phyloP scores from a whole-genome alignment of 2,113 vertebrate species.

The Nothobranchius furzeri region DNA sequence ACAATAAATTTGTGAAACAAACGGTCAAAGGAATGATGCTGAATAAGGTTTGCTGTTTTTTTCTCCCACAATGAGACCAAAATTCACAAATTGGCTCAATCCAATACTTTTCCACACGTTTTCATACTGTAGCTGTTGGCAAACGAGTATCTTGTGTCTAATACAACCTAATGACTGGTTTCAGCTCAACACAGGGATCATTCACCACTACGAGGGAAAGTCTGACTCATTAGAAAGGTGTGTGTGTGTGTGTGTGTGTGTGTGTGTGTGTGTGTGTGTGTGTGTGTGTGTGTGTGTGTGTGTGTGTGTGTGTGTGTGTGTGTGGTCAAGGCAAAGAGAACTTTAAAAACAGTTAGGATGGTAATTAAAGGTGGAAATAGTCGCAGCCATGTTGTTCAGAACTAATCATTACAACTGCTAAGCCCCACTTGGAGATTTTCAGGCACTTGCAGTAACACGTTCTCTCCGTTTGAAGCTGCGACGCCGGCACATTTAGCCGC shows the following conservation, averaged over 20 bases:
- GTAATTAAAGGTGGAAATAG: constrained; percentile 1
- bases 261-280: too few relatives aligned
- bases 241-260: too few relatives aligned
- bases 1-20: too few relatives aligned
- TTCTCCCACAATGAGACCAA: not conserved
- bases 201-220: not conserved
- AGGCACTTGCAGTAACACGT: constrained; percentile 45
- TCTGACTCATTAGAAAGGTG: not conserved
- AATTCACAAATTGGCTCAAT: too few relatives aligned
- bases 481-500: constrained; percentile 57
- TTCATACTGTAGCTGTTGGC: too few relatives aligned
- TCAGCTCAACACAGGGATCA: not conserved
- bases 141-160: too few relatives aligned
- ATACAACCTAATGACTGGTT: not conserved
- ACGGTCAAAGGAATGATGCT: not conserved
- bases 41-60: not conserved
- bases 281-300: too few relatives aligned
- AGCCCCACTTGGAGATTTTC: constrained; percentile 18
- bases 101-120: too few relatives aligned
- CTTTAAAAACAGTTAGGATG: not conserved
- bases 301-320: too few relatives aligned
- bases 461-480: constrained; percentile 46
- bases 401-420: constrained; percentile 27
- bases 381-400: constrained; percentile 2
- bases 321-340: not conserved